These are phyloP conservation scores for Myoxocephalus aenaeus DNA, from an alignment of 2,797 vertebrate genomes.

Conservation along the genomic window DNA sequence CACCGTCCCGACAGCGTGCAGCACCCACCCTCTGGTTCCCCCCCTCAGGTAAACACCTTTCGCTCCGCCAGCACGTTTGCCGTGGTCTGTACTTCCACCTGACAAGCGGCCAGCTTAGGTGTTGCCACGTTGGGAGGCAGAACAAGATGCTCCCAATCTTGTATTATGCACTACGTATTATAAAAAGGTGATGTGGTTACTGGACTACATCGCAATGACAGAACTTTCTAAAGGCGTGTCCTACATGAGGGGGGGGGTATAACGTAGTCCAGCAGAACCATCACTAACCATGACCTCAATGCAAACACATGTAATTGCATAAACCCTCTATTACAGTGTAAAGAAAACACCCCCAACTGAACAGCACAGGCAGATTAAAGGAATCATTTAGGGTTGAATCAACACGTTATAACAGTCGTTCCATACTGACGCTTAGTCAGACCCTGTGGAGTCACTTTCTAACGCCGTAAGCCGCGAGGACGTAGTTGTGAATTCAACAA, in stretches of 20 bases:
- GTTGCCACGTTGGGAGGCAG: neutral
- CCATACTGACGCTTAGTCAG: neutral
- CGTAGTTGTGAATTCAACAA: neutral
- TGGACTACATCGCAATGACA: neutral
- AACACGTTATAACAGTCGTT: too few species aligned
- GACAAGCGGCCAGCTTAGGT: neutral
- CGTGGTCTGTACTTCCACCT: neutral
- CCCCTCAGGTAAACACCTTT: too few species aligned
- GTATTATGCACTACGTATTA: neutral
- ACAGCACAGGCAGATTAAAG: neutral
- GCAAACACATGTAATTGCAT: neutral
- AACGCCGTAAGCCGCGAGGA: neutral
- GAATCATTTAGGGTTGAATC: neutral
- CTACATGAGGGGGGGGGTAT: too few species aligned
- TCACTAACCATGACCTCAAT: neutral
- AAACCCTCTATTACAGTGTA: neutral
- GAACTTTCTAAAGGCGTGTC: too few species aligned
- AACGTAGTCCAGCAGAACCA: too few species aligned
- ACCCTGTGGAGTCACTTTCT: neutral
- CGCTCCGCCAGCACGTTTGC: too few species aligned
- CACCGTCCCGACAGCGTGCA: neutral
- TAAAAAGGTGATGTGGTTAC: neutral
- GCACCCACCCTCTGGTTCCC: too few species aligned
- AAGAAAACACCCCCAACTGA: neutral
- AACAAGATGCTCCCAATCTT: neutral